Evolutionary conservation across 2,797 vertebrate species (phyloP), one percentile per base, ranked within the genome.

Genomic region (Neomorphus geoffroyi): DNA sequence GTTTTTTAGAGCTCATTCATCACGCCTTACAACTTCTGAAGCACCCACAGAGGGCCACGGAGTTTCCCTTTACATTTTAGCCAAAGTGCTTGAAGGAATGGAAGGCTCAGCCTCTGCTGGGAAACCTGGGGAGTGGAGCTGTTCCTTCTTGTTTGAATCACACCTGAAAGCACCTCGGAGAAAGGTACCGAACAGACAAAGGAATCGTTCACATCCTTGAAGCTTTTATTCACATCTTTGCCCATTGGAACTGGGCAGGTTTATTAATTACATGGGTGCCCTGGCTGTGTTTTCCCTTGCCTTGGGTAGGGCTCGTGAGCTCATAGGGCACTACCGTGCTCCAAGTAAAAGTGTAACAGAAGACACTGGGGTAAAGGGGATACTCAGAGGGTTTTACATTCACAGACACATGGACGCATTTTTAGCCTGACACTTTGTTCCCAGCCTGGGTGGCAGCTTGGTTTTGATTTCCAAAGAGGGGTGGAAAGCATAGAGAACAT

Each of bases 1-100:
- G 96, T 80, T 93, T 95, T 92, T 91, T 48, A 90, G 80, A 94
- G 83, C 95, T 95, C 96, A 96, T 96, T 97, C 93, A 96, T 96
- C 96, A 96, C 95, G 80, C 83, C 80, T 87, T 18, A 80, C 71
- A 71, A 93, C 96, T 94, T 96, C 96, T 95, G 46, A 95, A 90
- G 90, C 85, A 94, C 90, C 95, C 90, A 96, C 86, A 92, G 13
- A 82, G 85, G 94, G 88, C 95, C 88, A 74, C 94, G 54, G 10
- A 89, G 83, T 61, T 96, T 96, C 89, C 62, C 95, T 96, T 96
- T 93, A 86, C 93, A 72, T 95, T 96, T 96, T 94, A 88, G 88
- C 96, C 96, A 96, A 96, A 95, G 94, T 61, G 93, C 95, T 92
- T 11, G 53, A 48, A 94, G 91, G 86, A 61, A 54, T 88, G 84